phyloP scores from a whole-genome alignment of 1,140 invertebrate genomes.

The Gerris buenoi region DNA sequence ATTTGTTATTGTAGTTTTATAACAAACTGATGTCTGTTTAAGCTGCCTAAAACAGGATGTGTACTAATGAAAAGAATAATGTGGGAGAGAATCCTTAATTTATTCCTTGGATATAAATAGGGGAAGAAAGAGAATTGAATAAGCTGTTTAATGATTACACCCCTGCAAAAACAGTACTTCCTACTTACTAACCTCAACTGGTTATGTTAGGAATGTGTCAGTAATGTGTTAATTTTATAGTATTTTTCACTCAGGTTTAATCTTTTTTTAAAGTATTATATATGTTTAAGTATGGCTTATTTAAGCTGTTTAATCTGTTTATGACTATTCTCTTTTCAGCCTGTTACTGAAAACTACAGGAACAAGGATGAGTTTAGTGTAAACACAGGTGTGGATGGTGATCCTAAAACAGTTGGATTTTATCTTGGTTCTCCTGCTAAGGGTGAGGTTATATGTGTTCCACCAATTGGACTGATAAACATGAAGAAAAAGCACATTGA shows the following conservation, averaged over 20 bases:
- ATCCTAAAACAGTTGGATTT: conserved; percentile 33
- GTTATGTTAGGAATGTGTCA: not conserved
- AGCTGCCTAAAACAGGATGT: too few species aligned
- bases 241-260: not conserved
- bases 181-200: not conserved
- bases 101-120: too few species aligned
- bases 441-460: conserved; percentile 26
- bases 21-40: too few species aligned
- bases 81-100: too few species aligned
- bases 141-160: too few species aligned
- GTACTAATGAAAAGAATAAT: too few species aligned
- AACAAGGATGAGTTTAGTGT: conserved; percentile 36
- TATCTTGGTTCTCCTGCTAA: conserved; percentile 27
- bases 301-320: not conserved
- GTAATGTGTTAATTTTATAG: not conserved
- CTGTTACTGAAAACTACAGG: conserved; percentile 29
- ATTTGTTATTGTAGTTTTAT: too few species aligned
- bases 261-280: conserved; percentile 3
- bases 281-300: not conserved
- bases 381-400: conserved; percentile 30
- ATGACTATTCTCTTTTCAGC: conserved; percentile 27
- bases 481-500: conserved; percentile 28
- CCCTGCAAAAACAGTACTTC: too few species aligned
- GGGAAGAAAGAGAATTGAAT: too few species aligned
- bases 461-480: conserved; percentile 27